These are phyloP conservation scores for Drosophila subquinaria DNA, from an alignment of 2,888 invertebrate genomes.

Conservation along the genomic window DNA sequence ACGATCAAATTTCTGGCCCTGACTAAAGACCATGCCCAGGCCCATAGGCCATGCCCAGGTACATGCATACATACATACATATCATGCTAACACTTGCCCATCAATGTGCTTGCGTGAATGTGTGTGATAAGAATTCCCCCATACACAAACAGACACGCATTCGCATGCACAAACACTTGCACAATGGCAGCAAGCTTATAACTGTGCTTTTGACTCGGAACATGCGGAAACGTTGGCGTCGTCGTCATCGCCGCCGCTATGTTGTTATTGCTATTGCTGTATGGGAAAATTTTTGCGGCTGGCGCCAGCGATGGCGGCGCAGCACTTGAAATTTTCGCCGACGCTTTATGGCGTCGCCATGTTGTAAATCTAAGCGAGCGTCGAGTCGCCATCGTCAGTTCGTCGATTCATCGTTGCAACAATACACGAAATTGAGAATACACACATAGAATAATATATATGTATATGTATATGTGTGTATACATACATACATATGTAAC, in stretches of 20 bases:
- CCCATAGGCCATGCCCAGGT: constrained; percentile 12
- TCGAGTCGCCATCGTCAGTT: constrained; percentile 4
- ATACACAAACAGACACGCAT: constrained; percentile 8
- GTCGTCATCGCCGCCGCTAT: background rate
- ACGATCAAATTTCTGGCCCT: constrained; percentile 50
- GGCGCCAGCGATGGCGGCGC: constrained; percentile 45
- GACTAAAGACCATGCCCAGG: constrained; percentile 16
- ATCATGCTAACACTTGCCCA: constrained; percentile 8
- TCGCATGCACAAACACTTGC: constrained; percentile 7
- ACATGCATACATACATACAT: background rate
- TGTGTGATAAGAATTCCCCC: constrained; percentile 42
- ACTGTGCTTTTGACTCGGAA: constrained; percentile 53
- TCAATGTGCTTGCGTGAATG: constrained; percentile 19
- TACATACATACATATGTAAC: background rate
- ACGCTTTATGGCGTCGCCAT: constrained; percentile 28
- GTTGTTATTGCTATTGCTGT: constrained; percentile 17
- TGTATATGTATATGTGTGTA: background rate
- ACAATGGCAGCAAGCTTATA: constrained; percentile 31
- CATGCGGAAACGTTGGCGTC: constrained; percentile 67
- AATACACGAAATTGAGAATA: background rate
- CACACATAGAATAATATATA: background rate
- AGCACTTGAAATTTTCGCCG: constrained; percentile 40
- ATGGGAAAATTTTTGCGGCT: constrained; percentile 55
- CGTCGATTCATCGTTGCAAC: constrained; percentile 21
- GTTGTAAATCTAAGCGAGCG: constrained; percentile 47